Percentiles rank a stretch among this genome's conserved stretches.
These are phyloP conservation scores for Harpegnathos saltator DNA, from an alignment of 1,140 invertebrate genomes.

Conservation along the genomic window DNA sequence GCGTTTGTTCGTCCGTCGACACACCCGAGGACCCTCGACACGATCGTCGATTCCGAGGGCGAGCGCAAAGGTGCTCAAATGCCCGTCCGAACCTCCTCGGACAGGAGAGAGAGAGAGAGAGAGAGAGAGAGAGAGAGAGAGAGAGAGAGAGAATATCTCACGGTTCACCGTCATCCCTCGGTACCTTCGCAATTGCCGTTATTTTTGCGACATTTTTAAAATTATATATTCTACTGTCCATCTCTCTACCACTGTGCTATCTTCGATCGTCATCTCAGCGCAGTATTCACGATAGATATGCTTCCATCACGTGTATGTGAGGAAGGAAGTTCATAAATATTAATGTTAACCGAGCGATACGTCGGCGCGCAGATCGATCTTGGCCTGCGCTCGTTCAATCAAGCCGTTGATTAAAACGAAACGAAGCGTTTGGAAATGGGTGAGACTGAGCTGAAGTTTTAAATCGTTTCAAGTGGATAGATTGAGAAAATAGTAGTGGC, in stretches of 20 bases:
- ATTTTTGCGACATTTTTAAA: background rate
- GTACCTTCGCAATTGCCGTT: background rate
- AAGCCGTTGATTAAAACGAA: conserved; percentile 52
- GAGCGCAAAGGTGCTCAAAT: background rate
- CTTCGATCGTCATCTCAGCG: conserved; percentile 15
- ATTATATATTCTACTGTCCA: background rate
- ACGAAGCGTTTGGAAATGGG: conserved; percentile 1
- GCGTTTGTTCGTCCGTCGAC: conserved; percentile 13
- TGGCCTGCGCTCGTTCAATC: conserved; percentile 42
- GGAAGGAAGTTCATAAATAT: conserved; percentile 57
- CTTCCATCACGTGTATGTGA: too few species aligned
- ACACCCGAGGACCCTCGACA: conserved; percentile 42
- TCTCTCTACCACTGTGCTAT: background rate
- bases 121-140: too few species aligned
- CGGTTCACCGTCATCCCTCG: too few species aligned
- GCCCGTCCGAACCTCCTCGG: conserved; percentile 4
- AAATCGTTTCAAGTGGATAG: background rate
- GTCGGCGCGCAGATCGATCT: conserved; percentile 49
- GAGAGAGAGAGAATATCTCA: too few species aligned
- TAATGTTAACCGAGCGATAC: conserved; percentile 53
- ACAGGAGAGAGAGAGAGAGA: too few species aligned
- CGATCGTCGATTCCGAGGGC: background rate
- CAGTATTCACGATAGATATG: conserved; percentile 2
- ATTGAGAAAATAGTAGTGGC: background rate
- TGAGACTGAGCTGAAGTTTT: background rate